phyloP scores from a whole-genome alignment of 2,797 vertebrate species.

The Rhinoraja longicauda region DNA sequence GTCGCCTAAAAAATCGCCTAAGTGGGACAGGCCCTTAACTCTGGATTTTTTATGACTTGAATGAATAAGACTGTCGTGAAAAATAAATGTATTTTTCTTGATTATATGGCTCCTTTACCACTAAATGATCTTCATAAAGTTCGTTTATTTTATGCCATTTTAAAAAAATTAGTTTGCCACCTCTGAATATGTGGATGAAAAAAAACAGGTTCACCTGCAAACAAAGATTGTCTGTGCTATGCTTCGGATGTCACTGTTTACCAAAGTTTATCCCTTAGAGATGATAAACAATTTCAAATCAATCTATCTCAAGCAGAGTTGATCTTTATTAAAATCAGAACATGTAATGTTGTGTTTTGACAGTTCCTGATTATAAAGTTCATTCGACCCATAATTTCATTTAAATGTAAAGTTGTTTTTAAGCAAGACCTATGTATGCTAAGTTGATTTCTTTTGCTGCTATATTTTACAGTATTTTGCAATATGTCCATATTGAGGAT shows the following conservation, averaged over 20 bases:
- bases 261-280: not conserved
- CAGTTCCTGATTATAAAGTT: not conserved
- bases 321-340: not conserved
- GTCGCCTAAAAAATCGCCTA: too few relatives aligned
- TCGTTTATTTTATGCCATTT: not conserved
- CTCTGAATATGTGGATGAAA: not conserved
- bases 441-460: not conserved
- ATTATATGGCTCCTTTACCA: not conserved
- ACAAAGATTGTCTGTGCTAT: not conserved
- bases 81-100: not conserved
- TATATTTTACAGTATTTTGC: not conserved
- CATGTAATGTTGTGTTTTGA: not conserved
- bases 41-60: not conserved
- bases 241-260: not conserved
- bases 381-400: not conserved
- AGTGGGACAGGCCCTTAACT: too few relatives aligned
- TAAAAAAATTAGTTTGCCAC: not conserved
- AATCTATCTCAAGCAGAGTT: not conserved
- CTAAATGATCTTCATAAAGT: not conserved
- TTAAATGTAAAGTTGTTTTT: not conserved
- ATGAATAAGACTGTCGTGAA: not conserved
- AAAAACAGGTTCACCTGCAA: not conserved
- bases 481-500: not conserved
- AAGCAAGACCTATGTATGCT: not conserved
- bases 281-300: constrained; percentile 17